phyloP scores from a whole-genome alignment of 1,140 invertebrate genomes.

The Papilio dardanus region DNA sequence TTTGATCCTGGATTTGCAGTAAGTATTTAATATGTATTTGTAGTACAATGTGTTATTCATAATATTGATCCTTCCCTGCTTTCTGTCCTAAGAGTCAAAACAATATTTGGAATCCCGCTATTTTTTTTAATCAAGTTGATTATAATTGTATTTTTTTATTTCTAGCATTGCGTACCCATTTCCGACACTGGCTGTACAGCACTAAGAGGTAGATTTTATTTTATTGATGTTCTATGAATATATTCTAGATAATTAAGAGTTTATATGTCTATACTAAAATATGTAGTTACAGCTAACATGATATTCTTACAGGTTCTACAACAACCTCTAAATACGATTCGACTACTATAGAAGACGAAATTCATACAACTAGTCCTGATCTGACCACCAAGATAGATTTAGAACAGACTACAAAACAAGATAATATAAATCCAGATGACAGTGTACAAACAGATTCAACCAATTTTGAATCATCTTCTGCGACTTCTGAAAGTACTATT shows the following conservation, averaged over 20 bases:
- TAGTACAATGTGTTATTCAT: not conserved
- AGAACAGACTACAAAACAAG: not conserved
- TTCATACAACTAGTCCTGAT: not conserved
- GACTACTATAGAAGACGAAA: not conserved
- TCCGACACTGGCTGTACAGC: slow-evolving; percentile 44
- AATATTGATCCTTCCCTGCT: not conserved
- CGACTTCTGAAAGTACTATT: not conserved
- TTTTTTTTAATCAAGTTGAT: too few relatives aligned
- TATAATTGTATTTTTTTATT: slow-evolving; percentile 33
- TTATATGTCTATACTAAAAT: not conserved
- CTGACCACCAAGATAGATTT: not conserved
- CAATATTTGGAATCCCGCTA: too few relatives aligned
- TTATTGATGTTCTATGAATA: not conserved
- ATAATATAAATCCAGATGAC: slow-evolving; percentile 1
- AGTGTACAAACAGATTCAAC: not conserved
- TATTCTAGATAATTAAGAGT: not conserved
- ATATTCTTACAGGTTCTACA: not conserved
- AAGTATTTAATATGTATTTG: slow-evolving; percentile 13
- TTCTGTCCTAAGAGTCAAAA: not conserved
- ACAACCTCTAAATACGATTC: not conserved
- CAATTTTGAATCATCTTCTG: not conserved
- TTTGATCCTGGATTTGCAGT: slow-evolving; percentile 38
- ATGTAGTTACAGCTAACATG: not conserved
- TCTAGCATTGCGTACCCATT: slow-evolving; percentile 43
- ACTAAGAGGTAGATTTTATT: not conserved